Percentiles rank a stretch among this genome's conserved stretches.
Evolutionary conservation across 2,113 vertebrate species (phyloP).

Genomic region (Columbina picui): DNA sequence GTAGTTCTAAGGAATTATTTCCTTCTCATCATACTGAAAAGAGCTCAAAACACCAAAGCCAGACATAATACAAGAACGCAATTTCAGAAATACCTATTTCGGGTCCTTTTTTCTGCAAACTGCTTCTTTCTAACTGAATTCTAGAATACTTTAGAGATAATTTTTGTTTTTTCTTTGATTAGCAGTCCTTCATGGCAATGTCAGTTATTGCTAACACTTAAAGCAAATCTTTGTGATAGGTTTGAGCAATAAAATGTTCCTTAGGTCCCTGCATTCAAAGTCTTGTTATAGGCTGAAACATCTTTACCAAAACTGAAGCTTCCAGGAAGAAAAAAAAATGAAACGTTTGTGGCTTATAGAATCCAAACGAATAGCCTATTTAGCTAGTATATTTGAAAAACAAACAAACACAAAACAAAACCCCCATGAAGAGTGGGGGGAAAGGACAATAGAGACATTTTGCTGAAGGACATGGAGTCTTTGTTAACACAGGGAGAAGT

Average conservation of each 20-base stretch:
- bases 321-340: neutral
- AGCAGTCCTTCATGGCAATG: neutral
- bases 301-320: neutral
- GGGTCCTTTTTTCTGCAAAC: neutral
- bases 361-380: neutral
- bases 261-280: neutral
- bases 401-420: too few relatives aligned
- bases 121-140: neutral
- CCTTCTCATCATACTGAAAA: neutral
- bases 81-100: neutral
- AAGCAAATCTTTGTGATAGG: neutral
- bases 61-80: neutral
- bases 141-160: neutral
- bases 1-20: neutral
- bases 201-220: neutral
- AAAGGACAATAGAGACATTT: neutral
- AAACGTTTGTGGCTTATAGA: rapidly evolving
- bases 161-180: neutral
- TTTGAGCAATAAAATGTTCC: neutral
- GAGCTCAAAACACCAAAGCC: neutral
- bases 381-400: neutral
- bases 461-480: neutral
- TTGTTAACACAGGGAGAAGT: neutral
- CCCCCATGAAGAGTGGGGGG: rapidly evolving
- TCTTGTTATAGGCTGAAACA: neutral